Base-by-base conservation (phyloP, 2,888 invertebrate species). In the Sialis fuliginosa region DNA sequence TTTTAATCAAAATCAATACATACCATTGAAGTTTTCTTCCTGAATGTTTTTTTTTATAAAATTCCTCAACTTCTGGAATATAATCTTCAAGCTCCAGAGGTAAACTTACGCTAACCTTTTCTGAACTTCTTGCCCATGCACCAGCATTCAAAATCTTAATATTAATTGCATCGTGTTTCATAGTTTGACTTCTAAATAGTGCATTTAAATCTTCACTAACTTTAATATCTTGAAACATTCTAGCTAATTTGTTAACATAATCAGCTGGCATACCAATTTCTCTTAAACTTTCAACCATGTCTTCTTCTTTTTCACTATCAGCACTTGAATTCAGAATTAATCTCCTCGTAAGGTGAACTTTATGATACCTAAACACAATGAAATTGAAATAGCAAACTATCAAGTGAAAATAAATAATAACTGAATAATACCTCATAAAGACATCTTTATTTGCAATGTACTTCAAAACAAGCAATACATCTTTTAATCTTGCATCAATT, bases 221-320 rank as follows among this genome's bases (percentile, higher is more conserved):
- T 75, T 98, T 97, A 54, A 99, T 90, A 64, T 98, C 98, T 72
- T 91, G 90, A 66, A 90, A 90, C 98, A 98, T 99, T 54, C 97
- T 74, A 6, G 92, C 93, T 57, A 98, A 69, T 67, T 97, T 96
- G 70, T 96, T 97, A 12, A 98, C 95, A 70, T 92, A 96, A 67
- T 99, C 98, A 0, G 97, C 96, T 4, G 98, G 98, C 97, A 99
- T 98, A 33, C 98, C 98, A 10, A 95, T 92, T 67, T 97, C 96
- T 54, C 95, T 72, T 44, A 89, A 75, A 92, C 95, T 93, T 62
- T 95, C 95, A 0, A 98, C 96, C 89, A 98, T 97, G 61, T 92
- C 93, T 66, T 98, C 97, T 66, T 99, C 98, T 60, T 97, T 96
- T 64, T 98, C 98, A 54, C 92, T 93, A 67, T 99, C 98, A 1